A percentile compares a stretch with the other conserved stretches of the same genome.
phyloP scores from a whole-genome alignment of 2,888 invertebrate species.

The Athalia circularis region DNA sequence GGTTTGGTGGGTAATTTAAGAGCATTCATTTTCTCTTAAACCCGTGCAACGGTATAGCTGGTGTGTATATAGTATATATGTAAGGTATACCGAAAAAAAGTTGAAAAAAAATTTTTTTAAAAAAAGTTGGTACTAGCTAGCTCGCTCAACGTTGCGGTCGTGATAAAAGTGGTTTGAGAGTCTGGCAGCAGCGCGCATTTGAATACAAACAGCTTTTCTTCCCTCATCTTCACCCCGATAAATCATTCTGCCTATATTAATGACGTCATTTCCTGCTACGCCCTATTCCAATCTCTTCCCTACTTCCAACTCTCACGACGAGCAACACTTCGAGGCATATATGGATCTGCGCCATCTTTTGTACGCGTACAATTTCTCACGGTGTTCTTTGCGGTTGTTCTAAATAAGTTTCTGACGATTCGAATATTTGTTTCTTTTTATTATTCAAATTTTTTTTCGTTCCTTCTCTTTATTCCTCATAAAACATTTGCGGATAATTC shows the following conservation, averaged over 20 bases:
- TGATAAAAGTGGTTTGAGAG: slow-evolving; percentile 27
- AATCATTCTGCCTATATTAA: slow-evolving; percentile 48
- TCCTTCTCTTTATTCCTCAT: too few relatives aligned
- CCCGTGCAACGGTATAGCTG: not conserved
- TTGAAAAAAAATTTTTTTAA: not conserved
- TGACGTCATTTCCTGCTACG: slow-evolving; percentile 44
- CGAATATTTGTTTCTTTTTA: not conserved
- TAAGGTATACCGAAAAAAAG: not conserved
- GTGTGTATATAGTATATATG: not conserved
- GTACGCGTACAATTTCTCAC: too few relatives aligned
- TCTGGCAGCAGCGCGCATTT: slow-evolving; percentile 25
- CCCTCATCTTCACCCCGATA: slow-evolving; percentile 43
- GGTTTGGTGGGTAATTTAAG: slow-evolving; percentile 2
- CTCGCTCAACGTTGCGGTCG: not conserved
- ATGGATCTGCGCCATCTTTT: too few relatives aligned
- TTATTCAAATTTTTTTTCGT: too few relatives aligned
- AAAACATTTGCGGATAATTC: too few relatives aligned
- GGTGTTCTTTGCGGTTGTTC: not conserved
- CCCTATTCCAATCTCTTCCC: slow-evolving; percentile 34
- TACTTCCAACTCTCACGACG: slow-evolving; percentile 1
- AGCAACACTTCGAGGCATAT: too few relatives aligned
- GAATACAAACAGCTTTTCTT: slow-evolving; percentile 49
- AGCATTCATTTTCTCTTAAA: slow-evolving; percentile 20
- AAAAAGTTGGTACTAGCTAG: slow-evolving; percentile 30
- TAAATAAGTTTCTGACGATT: not conserved